These are phyloP conservation scores for Scolopax bukidnonensis DNA, from an alignment of 2,797 vertebrate species.

Conservation along the genomic window DNA sequence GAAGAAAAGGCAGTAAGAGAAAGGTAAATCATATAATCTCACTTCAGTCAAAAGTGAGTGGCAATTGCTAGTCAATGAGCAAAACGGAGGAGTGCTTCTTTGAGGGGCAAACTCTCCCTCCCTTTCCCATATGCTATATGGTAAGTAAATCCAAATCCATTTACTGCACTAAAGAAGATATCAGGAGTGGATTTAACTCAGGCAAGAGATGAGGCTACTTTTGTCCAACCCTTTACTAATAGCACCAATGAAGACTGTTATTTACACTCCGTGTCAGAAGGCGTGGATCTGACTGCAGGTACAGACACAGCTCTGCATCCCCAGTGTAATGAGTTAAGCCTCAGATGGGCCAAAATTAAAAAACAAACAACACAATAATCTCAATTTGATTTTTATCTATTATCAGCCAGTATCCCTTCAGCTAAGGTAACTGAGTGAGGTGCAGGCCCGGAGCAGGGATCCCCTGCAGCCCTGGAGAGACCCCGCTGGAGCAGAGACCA, in stretches of 20 bases:
- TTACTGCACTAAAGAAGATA: not conserved
- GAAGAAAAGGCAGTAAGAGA: not conserved
- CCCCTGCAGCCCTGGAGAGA: no score
- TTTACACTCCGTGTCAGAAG: not conserved
- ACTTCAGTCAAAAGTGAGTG: not conserved
- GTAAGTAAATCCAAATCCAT: not conserved
- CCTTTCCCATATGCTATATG: not conserved
- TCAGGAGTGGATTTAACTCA: not conserved
- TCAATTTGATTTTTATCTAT: not conserved
- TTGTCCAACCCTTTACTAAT: not conserved
- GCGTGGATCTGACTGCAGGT: not conserved
- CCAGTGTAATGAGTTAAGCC: not conserved
- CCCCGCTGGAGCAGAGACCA: no score
- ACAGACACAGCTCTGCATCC: accelerated
- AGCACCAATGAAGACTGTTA: accelerated
- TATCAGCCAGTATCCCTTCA: not conserved
- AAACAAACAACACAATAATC: accelerated
- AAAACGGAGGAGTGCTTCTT: not conserved
- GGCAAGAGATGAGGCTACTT: not conserved
- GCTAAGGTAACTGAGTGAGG: not conserved
- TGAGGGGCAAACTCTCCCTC: not conserved
- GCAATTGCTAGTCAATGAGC: not conserved
- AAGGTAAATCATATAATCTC: not conserved
- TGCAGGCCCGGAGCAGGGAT: no score
- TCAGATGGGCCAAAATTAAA: not conserved